phyloP scores from a whole-genome alignment of 92 coral and sea anemone species.

The Blastomussa wellsi region DNA sequence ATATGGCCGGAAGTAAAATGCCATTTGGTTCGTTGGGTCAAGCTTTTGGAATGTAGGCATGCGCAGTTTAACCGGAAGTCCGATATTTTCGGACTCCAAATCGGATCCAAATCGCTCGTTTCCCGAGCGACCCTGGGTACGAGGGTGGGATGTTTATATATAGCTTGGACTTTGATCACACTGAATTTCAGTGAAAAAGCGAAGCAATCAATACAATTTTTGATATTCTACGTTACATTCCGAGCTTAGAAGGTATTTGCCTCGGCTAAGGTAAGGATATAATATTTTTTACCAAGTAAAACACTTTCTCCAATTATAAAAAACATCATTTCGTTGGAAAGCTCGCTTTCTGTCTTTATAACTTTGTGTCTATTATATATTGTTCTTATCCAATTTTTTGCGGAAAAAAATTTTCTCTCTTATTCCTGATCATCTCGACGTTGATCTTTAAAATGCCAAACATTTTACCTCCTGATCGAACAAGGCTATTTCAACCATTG shows the following conservation, averaged over 20 bases:
- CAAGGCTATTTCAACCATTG: neutral
- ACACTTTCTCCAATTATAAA: neutral
- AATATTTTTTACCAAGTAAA: neutral
- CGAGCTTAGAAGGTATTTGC: neutral
- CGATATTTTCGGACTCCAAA: no score
- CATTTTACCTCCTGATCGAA: neutral
- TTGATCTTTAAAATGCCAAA: neutral
- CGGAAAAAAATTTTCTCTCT: neutral
- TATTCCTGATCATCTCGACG: neutral
- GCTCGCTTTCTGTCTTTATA: neutral
- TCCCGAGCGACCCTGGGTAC: neutral
- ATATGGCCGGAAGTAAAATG: no score
- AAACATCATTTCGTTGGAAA: neutral
- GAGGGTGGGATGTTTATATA: neutral
- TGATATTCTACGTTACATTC: neutral
- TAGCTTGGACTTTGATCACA: conserved; percentile 27
- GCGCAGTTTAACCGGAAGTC: no score
- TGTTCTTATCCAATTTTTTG: neutral
- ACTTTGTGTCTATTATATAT: neutral
- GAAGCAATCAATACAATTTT: neutral
- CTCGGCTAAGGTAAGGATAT: neutral
- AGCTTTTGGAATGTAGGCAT: no score
- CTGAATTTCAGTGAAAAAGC: neutral
- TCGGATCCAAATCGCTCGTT: no score
- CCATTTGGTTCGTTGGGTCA: no score